These are phyloP conservation scores for Gambelia wislizenii DNA, from an alignment of 2,797 vertebrate species.

Conservation along the genomic window DNA sequence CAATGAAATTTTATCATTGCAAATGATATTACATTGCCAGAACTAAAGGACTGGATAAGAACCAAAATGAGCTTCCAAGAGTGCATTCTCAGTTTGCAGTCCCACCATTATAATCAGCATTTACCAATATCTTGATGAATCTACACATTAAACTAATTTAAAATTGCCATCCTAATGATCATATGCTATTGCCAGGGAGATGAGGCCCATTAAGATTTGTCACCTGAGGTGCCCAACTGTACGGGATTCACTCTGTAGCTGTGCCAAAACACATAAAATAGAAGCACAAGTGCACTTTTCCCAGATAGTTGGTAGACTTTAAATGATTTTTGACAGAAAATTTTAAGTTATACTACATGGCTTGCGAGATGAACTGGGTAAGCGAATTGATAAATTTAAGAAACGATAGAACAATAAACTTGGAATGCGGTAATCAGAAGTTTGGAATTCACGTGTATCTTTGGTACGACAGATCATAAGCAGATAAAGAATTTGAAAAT, in stretches of 20 bases:
- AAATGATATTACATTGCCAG: not conserved
- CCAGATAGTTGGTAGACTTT: not conserved
- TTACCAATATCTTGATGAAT: not conserved
- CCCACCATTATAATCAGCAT: not conserved
- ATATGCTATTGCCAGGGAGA: not conserved
- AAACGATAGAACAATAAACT: too few relatives aligned
- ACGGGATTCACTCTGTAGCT: not conserved
- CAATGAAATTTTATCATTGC: not conserved
- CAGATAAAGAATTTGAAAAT: too few relatives aligned
- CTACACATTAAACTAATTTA: not conserved
- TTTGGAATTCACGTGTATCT: too few relatives aligned
- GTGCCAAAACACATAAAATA: not conserved
- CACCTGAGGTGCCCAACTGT: not conserved
- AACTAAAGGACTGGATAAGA: not conserved
- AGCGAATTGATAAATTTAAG: too few relatives aligned
- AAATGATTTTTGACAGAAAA: not conserved
- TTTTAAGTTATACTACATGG: too few relatives aligned
- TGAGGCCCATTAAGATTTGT: not conserved
- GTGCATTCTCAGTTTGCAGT: not conserved
- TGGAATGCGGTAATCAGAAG: too few relatives aligned
- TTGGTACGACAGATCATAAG: too few relatives aligned
- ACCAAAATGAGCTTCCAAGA: not conserved
- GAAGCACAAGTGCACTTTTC: not conserved
- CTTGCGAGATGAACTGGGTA: too few relatives aligned
- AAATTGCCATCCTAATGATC: not conserved